Evolutionary conservation across 2,888 invertebrate genomes (phyloP).

Genomic region (Leptarthrus brevirostris): DNA sequence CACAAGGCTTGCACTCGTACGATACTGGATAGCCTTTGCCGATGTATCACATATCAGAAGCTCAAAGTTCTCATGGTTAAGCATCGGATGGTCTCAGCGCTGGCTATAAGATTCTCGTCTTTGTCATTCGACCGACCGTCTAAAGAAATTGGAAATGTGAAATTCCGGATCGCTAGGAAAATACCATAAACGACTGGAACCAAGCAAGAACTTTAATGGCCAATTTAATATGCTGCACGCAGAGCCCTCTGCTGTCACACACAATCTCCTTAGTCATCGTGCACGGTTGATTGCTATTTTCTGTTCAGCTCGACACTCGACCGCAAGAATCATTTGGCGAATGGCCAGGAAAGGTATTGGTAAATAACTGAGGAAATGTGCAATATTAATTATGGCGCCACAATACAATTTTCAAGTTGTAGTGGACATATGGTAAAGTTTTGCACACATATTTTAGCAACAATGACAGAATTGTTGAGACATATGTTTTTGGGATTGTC

Average conservation of each 20-base stretch:
- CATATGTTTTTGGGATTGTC: too few relatives aligned
- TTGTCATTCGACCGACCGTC: not conserved
- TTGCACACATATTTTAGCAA: too few relatives aligned
- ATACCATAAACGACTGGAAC: constrained; percentile 46
- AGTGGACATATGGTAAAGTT: too few relatives aligned
- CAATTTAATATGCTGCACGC: constrained; percentile 41
- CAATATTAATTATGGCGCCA: constrained; percentile 35
- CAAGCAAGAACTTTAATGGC: constrained; percentile 18
- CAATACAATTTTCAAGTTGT: too few relatives aligned
- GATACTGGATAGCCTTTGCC: not conserved
- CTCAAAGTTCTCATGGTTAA: constrained; percentile 9
- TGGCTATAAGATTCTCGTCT: too few relatives aligned
- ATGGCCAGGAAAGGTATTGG: constrained; percentile 26
- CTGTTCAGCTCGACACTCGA: constrained; percentile 31
- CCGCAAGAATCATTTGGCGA: constrained; percentile 12
- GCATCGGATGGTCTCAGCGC: too few relatives aligned
- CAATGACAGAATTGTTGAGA: too few relatives aligned
- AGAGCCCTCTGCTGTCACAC: constrained; percentile 24
- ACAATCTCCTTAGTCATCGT: constrained; percentile 32
- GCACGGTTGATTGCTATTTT: constrained; percentile 14
- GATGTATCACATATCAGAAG: not conserved
- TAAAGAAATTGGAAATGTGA: constrained; percentile 31
- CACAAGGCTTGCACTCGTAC: not conserved
- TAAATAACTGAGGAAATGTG: not conserved
- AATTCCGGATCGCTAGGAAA: constrained; percentile 43